phyloP scores from a whole-genome alignment of 2,888 invertebrate species.

The Leptogaster cylindrica region DNA sequence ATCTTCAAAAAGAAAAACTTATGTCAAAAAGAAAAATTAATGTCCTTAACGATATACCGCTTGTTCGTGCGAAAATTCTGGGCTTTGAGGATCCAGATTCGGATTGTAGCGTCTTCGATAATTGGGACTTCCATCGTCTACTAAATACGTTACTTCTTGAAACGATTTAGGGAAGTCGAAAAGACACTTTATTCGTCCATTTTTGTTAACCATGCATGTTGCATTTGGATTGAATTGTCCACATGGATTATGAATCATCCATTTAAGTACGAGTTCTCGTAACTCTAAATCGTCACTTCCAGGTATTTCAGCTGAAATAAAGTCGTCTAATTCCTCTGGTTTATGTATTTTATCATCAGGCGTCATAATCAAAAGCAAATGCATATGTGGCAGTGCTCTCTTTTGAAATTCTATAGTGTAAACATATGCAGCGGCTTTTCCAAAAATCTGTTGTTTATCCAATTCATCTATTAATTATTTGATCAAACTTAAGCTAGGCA shows the following conservation, averaged over 20 bases:
- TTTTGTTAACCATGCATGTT: not conserved
- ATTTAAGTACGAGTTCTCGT: not conserved
- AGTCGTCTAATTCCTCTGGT: not conserved
- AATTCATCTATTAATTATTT: not conserved
- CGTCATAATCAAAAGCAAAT: not conserved
- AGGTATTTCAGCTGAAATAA: not conserved
- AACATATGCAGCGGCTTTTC: not conserved
- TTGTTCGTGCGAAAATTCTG: too few relatives aligned
- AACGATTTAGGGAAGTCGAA: not conserved
- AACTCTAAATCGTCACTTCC: not conserved
- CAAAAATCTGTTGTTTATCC: not conserved
- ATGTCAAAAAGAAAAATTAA: too few relatives aligned
- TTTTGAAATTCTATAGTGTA: not conserved
- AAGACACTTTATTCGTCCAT: not conserved
- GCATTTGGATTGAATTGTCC: not conserved
- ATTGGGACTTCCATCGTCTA: not conserved
- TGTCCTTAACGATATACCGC: too few relatives aligned
- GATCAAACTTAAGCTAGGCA: not conserved
- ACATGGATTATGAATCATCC: not conserved
- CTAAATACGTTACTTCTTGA: not conserved
- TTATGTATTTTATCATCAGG: not conserved
- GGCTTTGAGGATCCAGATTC: not conserved
- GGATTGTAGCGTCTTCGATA: not conserved
- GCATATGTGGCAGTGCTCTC: too few relatives aligned
- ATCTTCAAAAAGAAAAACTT: too few relatives aligned